Percentiles rank a stretch among this genome's conserved stretches.
Evolutionary conservation across 2,113 vertebrate genomes (phyloP).

Genomic region (Rana temporaria): DNA sequence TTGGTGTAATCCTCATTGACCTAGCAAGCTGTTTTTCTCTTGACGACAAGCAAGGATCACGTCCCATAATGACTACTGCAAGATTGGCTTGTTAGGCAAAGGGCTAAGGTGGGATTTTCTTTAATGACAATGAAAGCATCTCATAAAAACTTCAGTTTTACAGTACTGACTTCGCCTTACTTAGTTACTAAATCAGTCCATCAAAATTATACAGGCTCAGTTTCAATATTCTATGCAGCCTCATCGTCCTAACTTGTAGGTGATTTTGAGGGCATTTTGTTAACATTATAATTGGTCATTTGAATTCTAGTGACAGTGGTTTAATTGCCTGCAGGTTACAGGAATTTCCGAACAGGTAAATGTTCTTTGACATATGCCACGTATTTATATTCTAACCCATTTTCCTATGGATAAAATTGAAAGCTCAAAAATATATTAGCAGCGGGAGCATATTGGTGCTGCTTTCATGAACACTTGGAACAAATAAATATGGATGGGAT

Average conservation of each 20-base stretch:
- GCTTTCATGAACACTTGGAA: constrained; percentile 73
- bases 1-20: constrained; percentile 70
- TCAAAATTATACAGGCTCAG: constrained; percentile 77
- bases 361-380: constrained; percentile 82
- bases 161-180: constrained; percentile 67
- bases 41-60: constrained; percentile 74
- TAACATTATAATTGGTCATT: constrained; percentile 83
- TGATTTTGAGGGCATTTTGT: constrained; percentile 80
- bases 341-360: constrained; percentile 75
- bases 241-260: constrained; percentile 75
- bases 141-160: constrained; percentile 75
- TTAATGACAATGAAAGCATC: constrained; percentile 78
- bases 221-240: constrained; percentile 73
- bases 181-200: constrained; percentile 78
- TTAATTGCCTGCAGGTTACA: constrained; percentile 80
- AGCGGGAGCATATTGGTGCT: constrained; percentile 73
- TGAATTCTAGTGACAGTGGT: constrained; percentile 73
- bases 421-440: constrained; percentile 74
- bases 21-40: constrained; percentile 69
- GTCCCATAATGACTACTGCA: constrained; percentile 70
- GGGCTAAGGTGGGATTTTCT: constrained; percentile 75
- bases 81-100: constrained; percentile 79
- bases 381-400: constrained; percentile 73
- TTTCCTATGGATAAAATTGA: constrained; percentile 74
- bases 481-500: constrained; percentile 66